Evolutionary conservation across 2,888 invertebrate species (phyloP), one percentile per base, ranked within the genome.

Genomic region (Amiota communis): DNA sequence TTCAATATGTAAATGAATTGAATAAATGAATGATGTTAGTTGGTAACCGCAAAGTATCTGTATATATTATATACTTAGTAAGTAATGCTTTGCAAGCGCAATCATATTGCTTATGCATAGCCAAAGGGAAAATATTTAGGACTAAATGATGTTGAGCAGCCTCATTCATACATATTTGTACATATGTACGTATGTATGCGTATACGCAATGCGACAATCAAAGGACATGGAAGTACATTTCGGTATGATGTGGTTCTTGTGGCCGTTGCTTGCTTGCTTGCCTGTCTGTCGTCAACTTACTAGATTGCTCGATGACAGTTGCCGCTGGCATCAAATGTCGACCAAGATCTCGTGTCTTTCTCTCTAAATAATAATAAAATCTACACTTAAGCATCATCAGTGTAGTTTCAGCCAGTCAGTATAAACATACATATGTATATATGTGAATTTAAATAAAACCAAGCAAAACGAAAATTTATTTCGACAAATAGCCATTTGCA

Each of bases 301-400:
- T 85, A 83, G 83, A 81, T 84, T 81, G 84, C 82, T 77, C 82
- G 85, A 81, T 85, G 86, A 83, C 84, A 85, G 84, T 85, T 83
- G 84, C 85, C 77, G 83, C 81, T 79, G 80, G 76, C 80, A 81
- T 81, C 84, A 82, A 76, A 84, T 85, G 84, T 80, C 77, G 48
- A 47, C 15, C 47, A 17, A 15, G 63, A 13, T 20, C 8, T 36
- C 20, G 48, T 48, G 65, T 65, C 36, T 36, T 36, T 36, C 36
- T 36, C 36, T 6, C 48, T 17, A 65, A 65, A 36, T 65, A 65
- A 53, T 68, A 68, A 53, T 53, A 68, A 53, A 68, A 68, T 68
- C 46, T 51, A 68, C 67, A 68, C 53, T 68, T 68, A 68, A 53
- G 67, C 67, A 17, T 53, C 23, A 10, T n/a, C 15, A 17, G 48